A percentile compares a stretch with the other conserved stretches of the same genome.
Evolutionary conservation across 2,113 vertebrate genomes (phyloP).

Genomic region (Neolamprologus modestus): DNA sequence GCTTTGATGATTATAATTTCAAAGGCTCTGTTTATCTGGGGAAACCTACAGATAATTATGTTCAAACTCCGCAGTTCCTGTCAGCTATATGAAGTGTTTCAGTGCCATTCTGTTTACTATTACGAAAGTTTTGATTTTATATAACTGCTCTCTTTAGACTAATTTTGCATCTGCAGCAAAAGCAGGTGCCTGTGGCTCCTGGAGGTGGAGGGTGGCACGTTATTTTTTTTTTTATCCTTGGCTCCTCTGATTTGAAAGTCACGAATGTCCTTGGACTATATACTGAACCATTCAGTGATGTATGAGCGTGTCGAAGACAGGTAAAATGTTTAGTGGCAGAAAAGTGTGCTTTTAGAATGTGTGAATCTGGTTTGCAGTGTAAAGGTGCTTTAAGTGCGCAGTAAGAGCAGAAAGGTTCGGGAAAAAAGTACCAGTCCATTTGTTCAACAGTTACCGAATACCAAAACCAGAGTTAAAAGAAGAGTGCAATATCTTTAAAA

Average conservation of each 20-base stretch:
- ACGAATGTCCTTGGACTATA: not conserved
- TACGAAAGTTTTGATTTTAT: not conserved
- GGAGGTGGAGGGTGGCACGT: not conserved
- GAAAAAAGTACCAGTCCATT: not conserved
- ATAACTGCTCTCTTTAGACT: not conserved
- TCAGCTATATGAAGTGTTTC: not conserved
- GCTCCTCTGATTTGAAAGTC: not conserved
- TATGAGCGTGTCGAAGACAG: not conserved
- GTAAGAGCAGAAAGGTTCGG: not conserved
- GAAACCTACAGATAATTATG: not conserved
- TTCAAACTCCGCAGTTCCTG: not conserved
- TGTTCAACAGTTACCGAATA: not conserved
- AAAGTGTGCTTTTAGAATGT: not conserved
- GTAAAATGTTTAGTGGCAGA: not conserved
- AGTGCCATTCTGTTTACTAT: fast-evolving
- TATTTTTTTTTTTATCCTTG: not conserved
- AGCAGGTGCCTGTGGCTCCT: not conserved
- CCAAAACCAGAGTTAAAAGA: not conserved
- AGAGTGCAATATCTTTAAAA: not conserved
- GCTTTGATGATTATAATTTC: not conserved
- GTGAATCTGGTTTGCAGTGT: not conserved
- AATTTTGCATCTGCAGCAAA: not conserved
- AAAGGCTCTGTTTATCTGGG: not conserved
- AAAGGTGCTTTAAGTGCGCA: not conserved
- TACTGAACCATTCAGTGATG: not conserved